Evolutionary conservation across 2,113 vertebrate genomes (phyloP), one percentile per base, ranked within the genome.

Genomic region (Leucopternis melanops): DNA sequence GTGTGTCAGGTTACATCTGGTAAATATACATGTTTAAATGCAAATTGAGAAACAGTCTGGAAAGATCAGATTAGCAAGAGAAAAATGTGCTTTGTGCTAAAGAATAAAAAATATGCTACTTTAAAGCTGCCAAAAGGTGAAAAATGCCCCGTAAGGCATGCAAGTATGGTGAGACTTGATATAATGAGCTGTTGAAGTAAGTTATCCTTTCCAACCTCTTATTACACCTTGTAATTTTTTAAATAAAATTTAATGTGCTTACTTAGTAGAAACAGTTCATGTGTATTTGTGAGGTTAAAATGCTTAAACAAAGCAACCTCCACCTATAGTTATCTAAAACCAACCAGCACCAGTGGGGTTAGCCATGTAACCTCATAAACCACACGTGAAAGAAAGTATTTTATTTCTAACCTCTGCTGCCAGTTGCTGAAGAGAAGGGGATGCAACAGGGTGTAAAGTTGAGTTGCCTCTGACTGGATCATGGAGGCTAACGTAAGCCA

Each of bases 401-500:
- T 98, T 90, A 69, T 98, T 98, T 85, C 94, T 96, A 93, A 99
- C 98, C 91, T 99, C 99, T 25, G 97, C 94, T 85, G 98, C 98
- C 91, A 99, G 96, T 23, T 99, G 98, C 88, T 98, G 98, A 75
- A 99, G 98, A 50, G 99, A 98, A 47, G 99, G 99, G 8, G 99
- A 99, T 31, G 98, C 98, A 44, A 98, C 91, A 5, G 98, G 98
- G 49, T 94, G 88, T 8, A 99, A 97, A 57, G 97, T 98, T 72
- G 98, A 98, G 13, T 98, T 98, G 23, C 98, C 98, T 90, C 95
- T 97, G n/a, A 99, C 92, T 1, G 99, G 99, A 82, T 96, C 98
- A 85, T 99, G 98, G 25, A 99, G 98, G 79, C 98, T 98, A 65
- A 99, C 11, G 2, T 99, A 99, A 92, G 99, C 98, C 94, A 99